Base-by-base conservation (phyloP, 2,113 vertebrate genomes). In the Anser cygnoides region DNA sequence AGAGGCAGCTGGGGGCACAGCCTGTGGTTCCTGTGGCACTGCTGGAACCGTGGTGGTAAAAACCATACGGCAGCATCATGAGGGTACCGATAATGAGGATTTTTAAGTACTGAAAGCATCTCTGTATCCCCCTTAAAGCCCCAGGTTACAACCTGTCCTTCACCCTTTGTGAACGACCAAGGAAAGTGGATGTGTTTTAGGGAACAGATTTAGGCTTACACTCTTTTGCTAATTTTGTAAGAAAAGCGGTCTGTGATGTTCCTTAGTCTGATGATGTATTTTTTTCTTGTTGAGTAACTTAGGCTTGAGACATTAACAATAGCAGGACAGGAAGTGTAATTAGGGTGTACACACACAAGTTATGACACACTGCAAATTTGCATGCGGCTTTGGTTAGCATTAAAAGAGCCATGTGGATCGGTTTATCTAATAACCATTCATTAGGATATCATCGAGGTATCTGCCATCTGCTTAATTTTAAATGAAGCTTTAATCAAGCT, bases 11-110 rank as follows among this genome's bases (percentile, higher is more conserved):
- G 70, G 5, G 55, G 16, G 3, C 6, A 1, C 63, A 21, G 35
- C 15, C 41, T 0, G 0, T 13, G 19, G 49, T 49, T 49, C 39
- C 0, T 21, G n/a, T 39, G 8, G 19, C 29, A 15, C 81, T 0
- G 3, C 49, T 6, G 55, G 59, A 54, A 7, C 41, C 4, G 3
- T 2, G 22, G 13, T 1, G 29, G 29, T 13, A 22, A 35, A 20
- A 54, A 6, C 52, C 1, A 3, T 0, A 3, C 17, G 1, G 43
- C 1, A 2, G 7, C 0, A 1, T 25, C 8, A 41, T 0, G 9
- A 49, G 10, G 10, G 46, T 49, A 49, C 46, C 5, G 1, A 49
- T 20, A 21, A 44, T 3, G 46, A 49, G 46, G n/a, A 74, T 33
- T 41, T 52, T 37, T 62, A 35, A 59, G n/a, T 4, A 5, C n/a